A percentile compares a stretch with the other conserved stretches of the same genome.
Conservation (phyloP, 1,140 invertebrate genomes). For the Drosophila lacteicornis region DNA sequence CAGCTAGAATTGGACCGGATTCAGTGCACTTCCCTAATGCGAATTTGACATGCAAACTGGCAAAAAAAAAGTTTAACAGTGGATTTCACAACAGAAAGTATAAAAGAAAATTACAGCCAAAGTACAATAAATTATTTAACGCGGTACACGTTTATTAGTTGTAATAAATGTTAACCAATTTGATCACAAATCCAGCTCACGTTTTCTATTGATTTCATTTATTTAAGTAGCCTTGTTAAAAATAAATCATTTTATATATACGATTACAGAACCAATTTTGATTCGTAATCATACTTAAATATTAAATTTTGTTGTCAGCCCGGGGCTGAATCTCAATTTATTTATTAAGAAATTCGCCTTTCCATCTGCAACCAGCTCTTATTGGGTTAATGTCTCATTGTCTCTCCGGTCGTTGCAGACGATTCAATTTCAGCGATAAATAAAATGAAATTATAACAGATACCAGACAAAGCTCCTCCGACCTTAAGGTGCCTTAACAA, state of each 20-base stretch:
- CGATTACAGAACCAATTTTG: background rate
- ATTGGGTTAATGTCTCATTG: conserved; percentile 82
- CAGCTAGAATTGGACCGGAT: conserved; percentile 30
- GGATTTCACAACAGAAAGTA: conserved; percentile 9
- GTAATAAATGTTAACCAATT: background rate
- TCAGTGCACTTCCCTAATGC: conserved; percentile 70
- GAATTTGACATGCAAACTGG: conserved; percentile 45
- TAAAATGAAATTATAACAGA: conserved; percentile 75
- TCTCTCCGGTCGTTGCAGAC: conserved; percentile 61
- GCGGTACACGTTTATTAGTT: background rate
- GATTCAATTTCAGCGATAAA: conserved; percentile 79
- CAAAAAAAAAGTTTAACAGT: background rate
- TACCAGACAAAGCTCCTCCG: conserved; percentile 29
- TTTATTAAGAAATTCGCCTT: conserved; percentile 30
- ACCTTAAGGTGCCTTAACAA: conserved; percentile 46
- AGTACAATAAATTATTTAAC: background rate
- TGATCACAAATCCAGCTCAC: background rate
- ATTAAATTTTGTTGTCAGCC: background rate
- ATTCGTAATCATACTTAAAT: conserved; percentile 11
- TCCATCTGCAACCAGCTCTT: conserved; percentile 28
- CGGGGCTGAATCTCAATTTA: conserved; percentile 4
- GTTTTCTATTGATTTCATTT: conserved; percentile 19
- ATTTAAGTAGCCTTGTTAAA: conserved; percentile 1
- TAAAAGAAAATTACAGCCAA: background rate
- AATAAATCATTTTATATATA: background rate